Evolutionary conservation across 35 echinoderm and acorn worm species (phyloP).

Genomic region (Acanthaster planci): DNA sequence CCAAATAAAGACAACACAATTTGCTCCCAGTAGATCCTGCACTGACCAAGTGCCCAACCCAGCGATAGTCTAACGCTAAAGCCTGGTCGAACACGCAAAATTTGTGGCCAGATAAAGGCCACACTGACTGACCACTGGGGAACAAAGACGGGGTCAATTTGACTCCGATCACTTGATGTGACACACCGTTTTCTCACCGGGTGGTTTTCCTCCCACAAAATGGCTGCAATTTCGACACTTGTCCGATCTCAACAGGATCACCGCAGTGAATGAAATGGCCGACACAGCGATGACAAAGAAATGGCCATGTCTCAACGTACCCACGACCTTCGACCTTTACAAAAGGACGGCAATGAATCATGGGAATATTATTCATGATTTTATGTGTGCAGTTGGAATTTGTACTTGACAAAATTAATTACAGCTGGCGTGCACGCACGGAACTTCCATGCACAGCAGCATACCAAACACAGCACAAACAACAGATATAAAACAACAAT

Average conservation of each 20-base stretch:
- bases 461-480: conserved; percentile 3
- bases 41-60: neutral
- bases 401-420: conserved; percentile 10
- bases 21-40: too few species aligned
- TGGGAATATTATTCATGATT: conserved; percentile 27
- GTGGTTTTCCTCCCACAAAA: neutral
- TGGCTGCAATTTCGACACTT: neutral
- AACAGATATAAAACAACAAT: conserved; percentile 6
- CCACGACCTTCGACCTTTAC: conserved; percentile 27
- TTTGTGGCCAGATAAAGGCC: conserved; percentile 20
- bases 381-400: conserved; percentile 19
- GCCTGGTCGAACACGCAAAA: neutral
- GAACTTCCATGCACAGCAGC: neutral
- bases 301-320: conserved; percentile 22
- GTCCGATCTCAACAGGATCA: neutral
- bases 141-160: conserved; percentile 15
- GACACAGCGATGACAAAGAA: conserved; percentile 14
- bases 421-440: neutral
- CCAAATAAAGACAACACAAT: too few species aligned
- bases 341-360: conserved; percentile 28
- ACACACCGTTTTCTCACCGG: too few species aligned
- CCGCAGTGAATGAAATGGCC: neutral
- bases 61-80: neutral
- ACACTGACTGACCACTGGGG: neutral
- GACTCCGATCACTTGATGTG: neutral